Evolutionary conservation across 2,113 vertebrate species (phyloP).

Genomic region (Mastomys natalensis): DNA sequence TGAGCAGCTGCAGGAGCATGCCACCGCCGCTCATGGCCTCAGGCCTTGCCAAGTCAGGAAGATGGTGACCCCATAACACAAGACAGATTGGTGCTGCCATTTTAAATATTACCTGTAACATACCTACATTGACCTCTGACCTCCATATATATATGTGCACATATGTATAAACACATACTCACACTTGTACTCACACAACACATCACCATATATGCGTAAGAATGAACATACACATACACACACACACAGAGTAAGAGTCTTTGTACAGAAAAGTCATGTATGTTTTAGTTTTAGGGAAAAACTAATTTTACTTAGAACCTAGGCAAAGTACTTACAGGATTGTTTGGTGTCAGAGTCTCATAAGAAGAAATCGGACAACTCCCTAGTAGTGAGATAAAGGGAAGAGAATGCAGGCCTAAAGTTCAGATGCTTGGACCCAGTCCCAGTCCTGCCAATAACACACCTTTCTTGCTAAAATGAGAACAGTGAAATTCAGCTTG

Average conservation of each 20-base stretch:
- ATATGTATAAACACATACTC: neutral
- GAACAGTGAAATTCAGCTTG: neutral
- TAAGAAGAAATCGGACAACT: neutral
- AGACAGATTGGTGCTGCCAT: no score
- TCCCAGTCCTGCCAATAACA: neutral
- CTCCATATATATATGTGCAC: neutral
- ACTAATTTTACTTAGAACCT: neutral
- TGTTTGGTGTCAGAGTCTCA: neutral
- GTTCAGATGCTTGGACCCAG: neutral
- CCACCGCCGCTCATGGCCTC: no score
- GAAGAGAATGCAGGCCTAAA: neutral
- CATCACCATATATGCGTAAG: no score
- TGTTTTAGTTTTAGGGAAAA: slow-evolving; percentile 30
- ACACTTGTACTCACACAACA: neutral
- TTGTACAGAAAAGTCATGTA: neutral
- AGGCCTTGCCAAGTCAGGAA: no score
- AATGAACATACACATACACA: no score
- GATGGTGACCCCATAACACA: no score
- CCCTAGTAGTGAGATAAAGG: neutral
- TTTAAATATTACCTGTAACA: no score
- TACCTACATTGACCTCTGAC: neutral
- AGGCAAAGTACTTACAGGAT: slow-evolving; percentile 4
- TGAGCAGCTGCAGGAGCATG: no score
- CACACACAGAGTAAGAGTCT: neutral
- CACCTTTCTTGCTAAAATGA: neutral